Evolutionary conservation across 1,140 invertebrate species (phyloP).

Genomic region (Alviniconcha marisindica): DNA sequence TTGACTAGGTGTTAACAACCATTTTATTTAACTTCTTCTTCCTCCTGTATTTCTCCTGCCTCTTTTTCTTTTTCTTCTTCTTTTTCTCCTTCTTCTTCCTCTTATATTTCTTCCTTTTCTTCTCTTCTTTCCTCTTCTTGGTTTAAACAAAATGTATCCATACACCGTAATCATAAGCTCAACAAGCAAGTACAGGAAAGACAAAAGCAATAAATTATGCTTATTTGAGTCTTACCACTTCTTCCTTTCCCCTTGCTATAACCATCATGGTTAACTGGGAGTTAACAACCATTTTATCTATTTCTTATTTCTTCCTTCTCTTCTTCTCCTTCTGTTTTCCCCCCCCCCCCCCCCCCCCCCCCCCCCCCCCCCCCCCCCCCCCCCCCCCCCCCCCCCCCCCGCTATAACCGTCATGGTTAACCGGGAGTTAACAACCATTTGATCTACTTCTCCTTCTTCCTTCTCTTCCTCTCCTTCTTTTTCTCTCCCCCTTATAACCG

Average conservation of each 20-base stretch:
- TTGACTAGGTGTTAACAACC: too few species aligned
- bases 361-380: background rate
- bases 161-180: too few species aligned
- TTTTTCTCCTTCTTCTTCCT: too few species aligned
- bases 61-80: constrained; percentile 19
- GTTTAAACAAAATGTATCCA: too few species aligned
- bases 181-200: too few species aligned
- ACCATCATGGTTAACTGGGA: background rate
- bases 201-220: too few species aligned
- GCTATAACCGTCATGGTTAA: background rate
- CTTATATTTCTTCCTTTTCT: too few species aligned
- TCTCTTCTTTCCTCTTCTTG: too few species aligned
- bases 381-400: background rate
- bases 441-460: background rate
- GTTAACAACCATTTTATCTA: background rate
- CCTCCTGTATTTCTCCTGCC: too few species aligned
- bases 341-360: background rate
- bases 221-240: too few species aligned
- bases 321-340: background rate
- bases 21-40: too few species aligned
- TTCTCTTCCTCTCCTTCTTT: background rate
- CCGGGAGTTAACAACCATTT: background rate
- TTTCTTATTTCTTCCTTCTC: background rate
- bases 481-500: too few species aligned
- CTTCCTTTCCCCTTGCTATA: background rate